Percentiles rank a stretch among this genome's conserved stretches.
Conservation (phyloP, 2,113 vertebrate species). For the Pedionomus torquatus region DNA sequence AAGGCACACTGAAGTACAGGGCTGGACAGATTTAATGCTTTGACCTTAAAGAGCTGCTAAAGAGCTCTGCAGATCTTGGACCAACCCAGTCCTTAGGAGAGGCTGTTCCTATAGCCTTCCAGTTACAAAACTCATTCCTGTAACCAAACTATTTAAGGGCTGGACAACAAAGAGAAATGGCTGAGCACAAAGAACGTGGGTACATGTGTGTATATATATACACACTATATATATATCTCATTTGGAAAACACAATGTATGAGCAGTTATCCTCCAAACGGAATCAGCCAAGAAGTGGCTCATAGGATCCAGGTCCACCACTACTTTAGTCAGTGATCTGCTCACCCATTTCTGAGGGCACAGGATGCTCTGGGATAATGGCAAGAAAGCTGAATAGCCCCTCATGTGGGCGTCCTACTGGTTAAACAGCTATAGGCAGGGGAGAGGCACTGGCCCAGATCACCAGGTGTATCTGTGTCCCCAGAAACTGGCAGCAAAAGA, state of each 20-base stretch:
- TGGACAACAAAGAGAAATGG: not conserved
- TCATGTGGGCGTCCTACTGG: not conserved
- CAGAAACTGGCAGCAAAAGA: not conserved
- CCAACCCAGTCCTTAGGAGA: not conserved
- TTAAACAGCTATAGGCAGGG: not conserved
- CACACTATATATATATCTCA: rapidly evolving
- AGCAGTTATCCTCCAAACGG: not conserved
- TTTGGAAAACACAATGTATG: not conserved
- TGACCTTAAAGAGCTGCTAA: not conserved
- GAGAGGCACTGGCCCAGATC: not conserved
- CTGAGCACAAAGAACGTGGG: not conserved
- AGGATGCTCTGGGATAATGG: not conserved
- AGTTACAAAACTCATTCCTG: not conserved
- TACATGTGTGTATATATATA: not conserved
- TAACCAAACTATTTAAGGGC: not conserved
- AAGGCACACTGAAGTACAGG: not conserved
- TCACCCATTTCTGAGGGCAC: not conserved
- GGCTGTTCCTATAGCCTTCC: not conserved
- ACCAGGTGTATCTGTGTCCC: not conserved
- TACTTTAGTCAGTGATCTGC: not conserved
- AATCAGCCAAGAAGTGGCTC: not conserved
- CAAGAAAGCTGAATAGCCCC: not conserved
- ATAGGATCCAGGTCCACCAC: not conserved
- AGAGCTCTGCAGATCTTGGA: not conserved
- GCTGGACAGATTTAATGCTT: not conserved